Conservation (phyloP, 2,113 vertebrate species). For the Balaeniceps rex region DNA sequence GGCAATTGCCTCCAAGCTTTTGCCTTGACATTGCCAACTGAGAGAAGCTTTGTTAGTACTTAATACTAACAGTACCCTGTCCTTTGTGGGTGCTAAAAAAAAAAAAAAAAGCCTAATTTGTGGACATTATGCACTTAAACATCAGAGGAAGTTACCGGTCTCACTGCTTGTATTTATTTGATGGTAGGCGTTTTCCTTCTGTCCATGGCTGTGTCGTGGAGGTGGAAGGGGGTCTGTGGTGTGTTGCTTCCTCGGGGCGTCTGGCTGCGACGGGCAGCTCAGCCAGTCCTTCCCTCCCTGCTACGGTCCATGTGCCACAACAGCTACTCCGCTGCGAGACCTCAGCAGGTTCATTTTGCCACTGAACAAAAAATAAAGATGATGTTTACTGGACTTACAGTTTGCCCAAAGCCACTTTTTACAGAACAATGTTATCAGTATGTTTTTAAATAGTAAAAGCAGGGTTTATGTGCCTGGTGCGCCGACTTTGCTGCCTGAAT, state of each 20-base stretch:
- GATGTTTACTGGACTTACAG: neutral
- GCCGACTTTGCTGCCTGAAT: neutral
- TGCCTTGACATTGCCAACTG: neutral
- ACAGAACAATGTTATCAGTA: neutral
- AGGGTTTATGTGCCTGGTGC: neutral
- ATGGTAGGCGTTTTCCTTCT: neutral
- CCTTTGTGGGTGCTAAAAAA: neutral
- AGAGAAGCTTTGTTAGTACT: neutral
- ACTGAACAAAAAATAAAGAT: neutral
- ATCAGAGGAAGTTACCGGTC: neutral
- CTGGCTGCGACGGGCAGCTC: neutral
- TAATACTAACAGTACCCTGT: neutral
- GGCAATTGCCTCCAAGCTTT: neutral
- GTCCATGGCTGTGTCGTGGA: neutral
- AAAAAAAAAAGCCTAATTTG: neutral
- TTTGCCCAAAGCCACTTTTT: neutral
- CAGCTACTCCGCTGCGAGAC: neutral
- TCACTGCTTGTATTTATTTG: conserved; percentile 14
- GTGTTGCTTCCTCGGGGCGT: neutral
- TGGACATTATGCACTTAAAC: neutral
- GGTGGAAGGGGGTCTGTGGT: neutral
- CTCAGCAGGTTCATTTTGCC: neutral
- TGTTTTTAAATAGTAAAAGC: neutral
- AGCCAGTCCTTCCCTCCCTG: neutral
- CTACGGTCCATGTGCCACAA: neutral